These are phyloP conservation scores for Brachyopa scutellaris DNA, from an alignment of 2,888 invertebrate species.

Conservation along the genomic window DNA sequence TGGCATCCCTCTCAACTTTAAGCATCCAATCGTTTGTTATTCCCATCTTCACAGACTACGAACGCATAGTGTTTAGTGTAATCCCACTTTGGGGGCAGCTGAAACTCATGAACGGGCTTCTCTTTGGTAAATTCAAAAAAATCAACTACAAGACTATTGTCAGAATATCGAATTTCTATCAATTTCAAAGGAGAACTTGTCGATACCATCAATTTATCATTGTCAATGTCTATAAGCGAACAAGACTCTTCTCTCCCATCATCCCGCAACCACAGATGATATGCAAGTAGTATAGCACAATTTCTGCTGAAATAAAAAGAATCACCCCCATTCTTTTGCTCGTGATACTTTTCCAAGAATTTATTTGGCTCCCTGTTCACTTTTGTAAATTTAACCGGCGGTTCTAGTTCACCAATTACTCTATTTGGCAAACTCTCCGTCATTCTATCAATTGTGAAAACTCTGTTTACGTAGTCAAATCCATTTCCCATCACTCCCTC, in stretches of 20 bases:
- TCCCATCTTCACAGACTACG: constrained; percentile 77
- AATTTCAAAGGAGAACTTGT: constrained; percentile 73
- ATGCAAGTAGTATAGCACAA: constrained; percentile 78
- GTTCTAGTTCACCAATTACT: constrained; percentile 73
- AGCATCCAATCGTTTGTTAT: constrained; percentile 75
- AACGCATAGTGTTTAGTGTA: constrained; percentile 76
- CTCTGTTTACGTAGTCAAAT: constrained; percentile 91
- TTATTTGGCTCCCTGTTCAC: constrained; percentile 75
- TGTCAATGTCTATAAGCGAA: constrained; percentile 4
- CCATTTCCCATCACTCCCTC: constrained; percentile 97
- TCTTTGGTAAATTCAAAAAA: constrained; percentile 76
- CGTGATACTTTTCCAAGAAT: constrained; percentile 79
- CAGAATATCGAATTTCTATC: constrained; percentile 78
- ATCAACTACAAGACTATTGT: constrained; percentile 77
- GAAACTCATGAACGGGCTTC: constrained; percentile 70
- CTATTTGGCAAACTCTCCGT: constrained; percentile 80
- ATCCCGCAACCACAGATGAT: constrained; percentile 79
- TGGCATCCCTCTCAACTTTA: constrained; percentile 14
- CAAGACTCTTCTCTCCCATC: not conserved
- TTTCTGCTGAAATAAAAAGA: constrained; percentile 79
- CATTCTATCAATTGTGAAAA: constrained; percentile 86
- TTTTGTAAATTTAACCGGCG: constrained; percentile 77
- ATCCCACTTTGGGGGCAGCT: constrained; percentile 71
- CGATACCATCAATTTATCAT: not conserved
- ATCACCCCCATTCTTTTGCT: constrained; percentile 78